Evolutionary conservation across 2,888 invertebrate species (phyloP).

Genomic region (Allygus modestus): DNA sequence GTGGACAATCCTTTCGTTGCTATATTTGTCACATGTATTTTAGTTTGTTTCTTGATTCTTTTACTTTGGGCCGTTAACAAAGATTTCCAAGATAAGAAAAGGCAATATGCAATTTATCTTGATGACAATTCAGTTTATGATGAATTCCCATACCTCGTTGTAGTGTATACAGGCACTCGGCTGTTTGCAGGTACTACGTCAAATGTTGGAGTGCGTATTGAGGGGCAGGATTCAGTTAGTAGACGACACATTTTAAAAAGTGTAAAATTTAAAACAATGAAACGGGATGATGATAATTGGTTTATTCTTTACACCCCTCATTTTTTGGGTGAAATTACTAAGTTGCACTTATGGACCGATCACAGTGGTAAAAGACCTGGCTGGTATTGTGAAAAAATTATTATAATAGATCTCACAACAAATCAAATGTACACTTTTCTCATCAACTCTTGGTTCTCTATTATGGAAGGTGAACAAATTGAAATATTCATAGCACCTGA

Average conservation of each 20-base stretch:
- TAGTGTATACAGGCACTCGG: not conserved
- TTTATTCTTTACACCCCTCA: not conserved
- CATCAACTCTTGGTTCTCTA: conserved; percentile 35
- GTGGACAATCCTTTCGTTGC: not conserved
- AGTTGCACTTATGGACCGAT: not conserved
- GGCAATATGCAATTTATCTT: conserved; percentile 9
- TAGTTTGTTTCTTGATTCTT: not conserved
- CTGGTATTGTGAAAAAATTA: conserved; percentile 31
- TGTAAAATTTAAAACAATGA: conserved; percentile 9
- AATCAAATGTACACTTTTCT: conserved; percentile 15
- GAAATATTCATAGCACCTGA: not conserved
- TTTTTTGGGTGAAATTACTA: not conserved
- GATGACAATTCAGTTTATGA: conserved; percentile 38
- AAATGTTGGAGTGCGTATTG: conserved; percentile 1
- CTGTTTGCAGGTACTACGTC: conserved; percentile 23
- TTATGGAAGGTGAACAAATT: not conserved
- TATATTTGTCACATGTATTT: not conserved
- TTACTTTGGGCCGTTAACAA: not conserved
- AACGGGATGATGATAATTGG: conserved; percentile 29
- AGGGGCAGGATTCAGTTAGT: not conserved
- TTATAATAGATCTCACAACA: not conserved
- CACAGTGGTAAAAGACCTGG: not conserved
- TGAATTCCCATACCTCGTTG: not conserved
- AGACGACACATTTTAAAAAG: conserved; percentile 28
- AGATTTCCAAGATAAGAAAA: not conserved